Conservation (phyloP, 2,888 invertebrate species). For the Panzeria rudis region DNA sequence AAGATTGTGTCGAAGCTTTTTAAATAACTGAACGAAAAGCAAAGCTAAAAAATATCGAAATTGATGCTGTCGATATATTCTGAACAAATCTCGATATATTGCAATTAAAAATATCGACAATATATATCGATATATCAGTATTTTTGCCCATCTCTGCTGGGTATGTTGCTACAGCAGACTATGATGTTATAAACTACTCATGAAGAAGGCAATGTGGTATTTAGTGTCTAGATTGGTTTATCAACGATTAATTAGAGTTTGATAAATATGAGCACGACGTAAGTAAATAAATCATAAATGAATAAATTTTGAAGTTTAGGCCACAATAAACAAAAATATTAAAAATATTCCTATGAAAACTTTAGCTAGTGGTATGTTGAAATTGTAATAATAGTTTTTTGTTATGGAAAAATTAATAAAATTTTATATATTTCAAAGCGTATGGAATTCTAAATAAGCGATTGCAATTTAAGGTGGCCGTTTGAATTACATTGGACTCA, state of each 20-base stretch:
- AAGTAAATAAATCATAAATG: constrained; percentile 83
- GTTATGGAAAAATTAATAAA: constrained; percentile 1
- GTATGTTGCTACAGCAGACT: constrained; percentile 5
- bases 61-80: no score
- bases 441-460: no score
- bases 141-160: no score
- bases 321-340: not conserved
- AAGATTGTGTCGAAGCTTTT: no score
- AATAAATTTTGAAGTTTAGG: constrained; percentile 48
- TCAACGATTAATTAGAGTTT: constrained; percentile 84
- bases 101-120: no score
- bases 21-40: no score
- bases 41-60: no score
- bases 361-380: not conserved
- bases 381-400: constrained; percentile 3
- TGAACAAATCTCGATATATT: no score
- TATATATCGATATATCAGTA: no score
- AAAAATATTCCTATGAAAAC: not conserved
- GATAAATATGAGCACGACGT: constrained; percentile 84
- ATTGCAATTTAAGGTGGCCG: no score
- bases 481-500: no score
- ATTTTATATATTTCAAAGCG: not conserved
- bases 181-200: constrained; percentile 30
- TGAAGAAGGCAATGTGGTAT: constrained; percentile 80
- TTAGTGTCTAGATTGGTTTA: constrained; percentile 84